Conservation (phyloP, 2,113 vertebrate genomes). For the Todiramphus saurophagus region DNA sequence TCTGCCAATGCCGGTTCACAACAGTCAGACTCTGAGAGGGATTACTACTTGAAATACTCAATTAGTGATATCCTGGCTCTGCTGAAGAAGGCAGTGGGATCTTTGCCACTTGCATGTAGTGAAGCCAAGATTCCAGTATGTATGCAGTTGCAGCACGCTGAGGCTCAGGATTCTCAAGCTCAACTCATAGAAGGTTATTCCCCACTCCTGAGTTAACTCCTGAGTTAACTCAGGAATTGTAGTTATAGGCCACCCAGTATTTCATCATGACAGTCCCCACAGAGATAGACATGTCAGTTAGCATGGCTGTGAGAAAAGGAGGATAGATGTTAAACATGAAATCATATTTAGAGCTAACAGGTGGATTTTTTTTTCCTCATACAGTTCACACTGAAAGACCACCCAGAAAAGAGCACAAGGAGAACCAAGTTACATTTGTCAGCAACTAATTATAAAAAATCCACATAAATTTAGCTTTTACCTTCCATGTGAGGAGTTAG, state of each 20-base stretch:
- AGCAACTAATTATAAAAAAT: background rate
- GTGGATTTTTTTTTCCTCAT: background rate
- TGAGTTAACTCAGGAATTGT: background rate
- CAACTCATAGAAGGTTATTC: background rate
- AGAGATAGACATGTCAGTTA: background rate
- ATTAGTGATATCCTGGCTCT: background rate
- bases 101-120: rapidly evolving
- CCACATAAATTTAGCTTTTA: background rate
- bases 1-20: background rate
- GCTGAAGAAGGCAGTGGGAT: background rate
- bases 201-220: background rate
- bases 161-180: background rate
- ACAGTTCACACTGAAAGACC: background rate
- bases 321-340: background rate
- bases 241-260: background rate
- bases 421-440: background rate
- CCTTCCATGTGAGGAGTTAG: background rate
- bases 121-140: background rate
- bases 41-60: background rate
- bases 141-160: background rate
- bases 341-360: background rate
- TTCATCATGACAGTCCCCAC: background rate
- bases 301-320: background rate
- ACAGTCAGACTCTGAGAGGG: background rate
- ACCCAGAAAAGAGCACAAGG: background rate